Conservation (phyloP, 2,797 vertebrate species). For the Notolepis coatsorum region DNA sequence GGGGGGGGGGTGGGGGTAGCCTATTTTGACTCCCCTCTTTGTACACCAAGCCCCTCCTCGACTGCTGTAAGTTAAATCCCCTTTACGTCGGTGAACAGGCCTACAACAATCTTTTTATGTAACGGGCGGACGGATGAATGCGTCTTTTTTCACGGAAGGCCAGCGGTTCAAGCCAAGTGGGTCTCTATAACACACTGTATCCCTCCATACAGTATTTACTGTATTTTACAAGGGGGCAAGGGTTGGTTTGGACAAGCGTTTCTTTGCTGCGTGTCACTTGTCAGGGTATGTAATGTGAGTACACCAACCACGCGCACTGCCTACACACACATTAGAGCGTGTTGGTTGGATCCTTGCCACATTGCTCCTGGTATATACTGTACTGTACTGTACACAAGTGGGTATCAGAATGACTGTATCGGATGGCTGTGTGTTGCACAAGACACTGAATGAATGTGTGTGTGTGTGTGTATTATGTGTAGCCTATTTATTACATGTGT, state of each 20-base stretch:
- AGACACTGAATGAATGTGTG: not conserved
- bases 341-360: not conserved
- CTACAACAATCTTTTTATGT: constrained; percentile 47
- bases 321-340: not conserved
- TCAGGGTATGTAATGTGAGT: constrained; percentile 12
- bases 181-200: constrained; percentile 1
- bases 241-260: constrained; percentile 16
- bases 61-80: constrained; percentile 39
- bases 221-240: constrained; percentile 10
- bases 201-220: not conserved
- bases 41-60: constrained; percentile 35
- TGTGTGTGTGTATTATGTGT: not conserved
- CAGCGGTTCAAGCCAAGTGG: not conserved
- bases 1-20: not conserved
- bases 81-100: constrained; percentile 19
- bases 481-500: too few species aligned
- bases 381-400: too few species aligned
- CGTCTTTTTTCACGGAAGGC: constrained; percentile 10
- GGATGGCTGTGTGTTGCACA: too few species aligned
- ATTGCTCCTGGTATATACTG: too few species aligned
- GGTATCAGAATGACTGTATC: too few species aligned
- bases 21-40: constrained; percentile 42
- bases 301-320: not conserved
- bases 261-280: not conserved
- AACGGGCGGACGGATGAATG: constrained; percentile 36